Evolutionary conservation across 2,113 vertebrate genomes (phyloP), one percentile per base, ranked within the genome.

Genomic region (Garra rufa): DNA sequence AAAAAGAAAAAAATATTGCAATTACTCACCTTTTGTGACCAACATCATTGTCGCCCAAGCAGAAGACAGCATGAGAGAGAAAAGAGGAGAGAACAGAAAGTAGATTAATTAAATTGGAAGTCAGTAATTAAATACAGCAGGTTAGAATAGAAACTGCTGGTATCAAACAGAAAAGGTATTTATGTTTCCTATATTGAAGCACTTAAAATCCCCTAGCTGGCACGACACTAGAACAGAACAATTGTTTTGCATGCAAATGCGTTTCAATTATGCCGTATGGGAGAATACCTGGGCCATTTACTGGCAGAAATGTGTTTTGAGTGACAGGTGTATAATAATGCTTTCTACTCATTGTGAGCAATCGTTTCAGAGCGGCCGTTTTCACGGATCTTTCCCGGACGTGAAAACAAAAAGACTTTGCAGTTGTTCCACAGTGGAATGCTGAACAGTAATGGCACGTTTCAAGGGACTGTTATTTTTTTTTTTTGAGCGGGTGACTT

Each of bases 181-280:
- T 67, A 50, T 46, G 44, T 52, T 70, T 34, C 24, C 28, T 70
- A 70, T 81, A 55, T 17, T 55, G 65, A 24, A 70, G 65, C 79
- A 82, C 79, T 70, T 82, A 24, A 69, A 82, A 70, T 52, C 46
- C 21, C 65, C 19, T 24, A 30, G 65, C 46, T 52, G 65, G 21
- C 28, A n/a, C 11, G 10, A n/a, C 9, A 63, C 14, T 59, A 10
- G 55, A 78, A 81, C 78, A 80, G n/a, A 19, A 24, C 34, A 26
- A 57, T 41, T 76, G 55, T 34, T 73, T 24, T 19, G 26, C 52
- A 77, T 63, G 43, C 55, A 73, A 83, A 48, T 73, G 76, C 0
- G 43, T 75, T 76, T 70, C 65, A 84, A 77, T 77, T 65, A 81
- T 17, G 65, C 38, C 77, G 46, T 69, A 43, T 81, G 59, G 61